phyloP scores from a whole-genome alignment of 2,797 vertebrate genomes.

The Peromyscus aztecus region DNA sequence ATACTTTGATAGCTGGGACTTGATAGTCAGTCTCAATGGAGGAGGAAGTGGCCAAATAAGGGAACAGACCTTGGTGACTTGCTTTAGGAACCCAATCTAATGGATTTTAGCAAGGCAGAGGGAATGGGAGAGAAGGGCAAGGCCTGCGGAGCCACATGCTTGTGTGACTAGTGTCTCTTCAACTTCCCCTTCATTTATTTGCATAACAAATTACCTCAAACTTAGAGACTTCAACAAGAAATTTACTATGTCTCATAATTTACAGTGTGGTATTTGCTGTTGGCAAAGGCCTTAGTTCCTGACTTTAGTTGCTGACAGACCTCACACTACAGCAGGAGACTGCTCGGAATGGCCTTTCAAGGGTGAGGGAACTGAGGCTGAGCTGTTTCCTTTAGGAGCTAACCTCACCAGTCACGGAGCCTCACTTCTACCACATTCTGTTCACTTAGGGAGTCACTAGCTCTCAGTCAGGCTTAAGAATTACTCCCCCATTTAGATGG shows the following conservation, averaged over 20 bases:
- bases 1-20: not conserved
- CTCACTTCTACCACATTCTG: not conserved
- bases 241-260: not conserved
- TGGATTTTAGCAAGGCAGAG: not conserved
- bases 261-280: not conserved
- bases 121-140: not conserved
- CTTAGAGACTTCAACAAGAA: not conserved
- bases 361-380: not conserved
- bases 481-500: not conserved
- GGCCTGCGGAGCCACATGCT: not conserved
- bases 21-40: not conserved
- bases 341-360: not conserved
- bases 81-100: not conserved
- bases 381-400: not conserved
- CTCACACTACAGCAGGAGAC: not conserved
- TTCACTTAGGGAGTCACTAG: not conserved
- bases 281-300: not conserved
- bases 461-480: not conserved
- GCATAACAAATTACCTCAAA: slow-evolving; percentile 15
- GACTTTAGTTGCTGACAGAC: not conserved
- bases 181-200: not conserved
- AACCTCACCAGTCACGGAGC: not conserved
- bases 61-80: not conserved
- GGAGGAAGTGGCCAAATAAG: not conserved
- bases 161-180: not conserved